Conservation (phyloP, 1,140 invertebrate genomes). For the Neotoxoptera formosana region DNA sequence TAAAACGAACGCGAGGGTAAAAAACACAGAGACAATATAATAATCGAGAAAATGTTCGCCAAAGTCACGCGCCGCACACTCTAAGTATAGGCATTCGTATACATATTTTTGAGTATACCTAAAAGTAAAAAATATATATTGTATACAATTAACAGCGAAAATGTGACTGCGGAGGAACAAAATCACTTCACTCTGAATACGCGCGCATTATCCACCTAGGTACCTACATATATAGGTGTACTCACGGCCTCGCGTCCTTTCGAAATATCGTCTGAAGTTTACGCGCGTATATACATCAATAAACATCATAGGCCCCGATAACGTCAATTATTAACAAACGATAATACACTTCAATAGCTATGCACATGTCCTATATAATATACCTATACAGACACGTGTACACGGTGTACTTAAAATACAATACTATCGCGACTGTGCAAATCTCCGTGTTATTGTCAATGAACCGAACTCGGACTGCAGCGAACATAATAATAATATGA, state of each 20-base stretch:
- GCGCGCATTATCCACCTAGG: too few relatives aligned
- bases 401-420: background rate
- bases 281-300: background rate
- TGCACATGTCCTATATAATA: background rate
- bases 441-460: background rate
- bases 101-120: too few relatives aligned
- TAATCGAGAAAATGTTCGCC: background rate
- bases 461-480: background rate
- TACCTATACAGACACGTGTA: background rate
- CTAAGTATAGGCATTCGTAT: background rate
- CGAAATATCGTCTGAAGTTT: background rate
- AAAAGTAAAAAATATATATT: background rate
- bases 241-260: background rate
- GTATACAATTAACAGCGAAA: background rate
- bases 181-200: background rate
- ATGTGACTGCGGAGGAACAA: background rate
- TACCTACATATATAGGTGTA: background rate
- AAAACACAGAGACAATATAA: background rate
- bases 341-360: background rate
- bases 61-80: background rate
- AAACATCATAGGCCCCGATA: background rate
- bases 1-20: background rate
- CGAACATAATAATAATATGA: background rate
- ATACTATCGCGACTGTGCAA: background rate
- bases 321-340: slow-evolving; percentile 17